These are phyloP conservation scores for Oreortyx pictus DNA, from an alignment of 2,797 vertebrate genomes.

Conservation along the genomic window DNA sequence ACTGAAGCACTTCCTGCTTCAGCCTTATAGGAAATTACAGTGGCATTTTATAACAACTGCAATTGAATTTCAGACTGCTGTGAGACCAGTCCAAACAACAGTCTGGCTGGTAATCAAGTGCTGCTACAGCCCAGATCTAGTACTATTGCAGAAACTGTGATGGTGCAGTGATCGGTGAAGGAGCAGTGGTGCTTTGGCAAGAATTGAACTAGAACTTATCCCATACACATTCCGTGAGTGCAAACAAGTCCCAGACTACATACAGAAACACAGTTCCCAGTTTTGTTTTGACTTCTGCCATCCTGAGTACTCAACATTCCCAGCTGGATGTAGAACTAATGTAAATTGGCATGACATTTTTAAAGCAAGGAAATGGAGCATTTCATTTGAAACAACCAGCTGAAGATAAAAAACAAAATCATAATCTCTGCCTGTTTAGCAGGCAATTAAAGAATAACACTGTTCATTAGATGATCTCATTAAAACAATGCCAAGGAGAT, in stretches of 20 bases:
- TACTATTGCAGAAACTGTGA: neutral
- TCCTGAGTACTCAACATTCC: neutral
- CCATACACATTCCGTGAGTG: neutral
- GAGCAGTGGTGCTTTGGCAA: neutral
- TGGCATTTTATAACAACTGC: neutral
- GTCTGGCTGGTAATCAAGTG: neutral
- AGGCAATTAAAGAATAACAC: neutral
- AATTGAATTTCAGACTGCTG: neutral
- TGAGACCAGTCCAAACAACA: neutral
- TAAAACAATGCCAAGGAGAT: constrained; percentile 2
- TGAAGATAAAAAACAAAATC: neutral
- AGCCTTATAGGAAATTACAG: neutral
- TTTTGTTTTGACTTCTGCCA: neutral
- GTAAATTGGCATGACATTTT: neutral
- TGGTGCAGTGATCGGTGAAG: neutral
- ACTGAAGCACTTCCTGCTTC: neutral
- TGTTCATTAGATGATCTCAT: neutral
- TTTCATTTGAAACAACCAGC: neutral
- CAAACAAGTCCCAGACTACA: neutral
- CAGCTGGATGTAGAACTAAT: no score
- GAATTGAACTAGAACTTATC: neutral
- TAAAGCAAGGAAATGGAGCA: neutral
- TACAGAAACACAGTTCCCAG: neutral
- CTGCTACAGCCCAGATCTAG: neutral
- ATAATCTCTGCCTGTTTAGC: neutral